These are phyloP conservation scores for Sebastes variabilis DNA, from an alignment of 2,797 vertebrate species.

Conservation along the genomic window DNA sequence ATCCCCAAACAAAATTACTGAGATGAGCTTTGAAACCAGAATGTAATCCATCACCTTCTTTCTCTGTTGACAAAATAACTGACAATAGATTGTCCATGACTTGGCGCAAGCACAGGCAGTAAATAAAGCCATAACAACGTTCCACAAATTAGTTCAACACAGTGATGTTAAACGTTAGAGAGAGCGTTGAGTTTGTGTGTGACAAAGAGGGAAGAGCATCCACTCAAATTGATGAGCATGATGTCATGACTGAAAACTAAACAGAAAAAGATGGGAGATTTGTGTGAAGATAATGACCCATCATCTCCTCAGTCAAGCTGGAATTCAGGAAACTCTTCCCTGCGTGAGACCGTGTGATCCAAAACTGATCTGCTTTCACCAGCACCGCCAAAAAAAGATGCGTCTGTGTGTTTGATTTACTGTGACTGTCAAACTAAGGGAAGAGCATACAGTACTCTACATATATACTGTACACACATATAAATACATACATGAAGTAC, in stretches of 20 bases:
- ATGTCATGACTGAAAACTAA: conserved; percentile 52
- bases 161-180: not conserved
- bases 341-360: conserved; percentile 48
- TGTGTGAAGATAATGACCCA: conserved; percentile 40
- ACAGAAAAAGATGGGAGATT: conserved; percentile 57
- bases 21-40: not conserved
- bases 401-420: conserved; percentile 24
- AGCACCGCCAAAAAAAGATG: not conserved
- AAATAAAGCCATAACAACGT: conserved; percentile 28
- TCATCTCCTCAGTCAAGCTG: conserved; percentile 37
- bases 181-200: not conserved
- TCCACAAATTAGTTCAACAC: conserved; percentile 19
- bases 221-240: conserved; percentile 44
- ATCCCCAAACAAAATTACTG: not conserved
- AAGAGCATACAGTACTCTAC: not conserved
- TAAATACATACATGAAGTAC: not conserved
- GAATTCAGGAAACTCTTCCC: conserved; percentile 17
- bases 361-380: conserved; percentile 29
- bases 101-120: conserved; percentile 15
- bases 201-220: conserved; percentile 8
- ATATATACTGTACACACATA: not conserved
- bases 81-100: not conserved
- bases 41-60: conserved; percentile 7
- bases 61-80: not conserved
- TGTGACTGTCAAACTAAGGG: conserved; percentile 3